Conservation (phyloP, 2,797 vertebrate species). For the Parauchenoglanis punctatus region DNA sequence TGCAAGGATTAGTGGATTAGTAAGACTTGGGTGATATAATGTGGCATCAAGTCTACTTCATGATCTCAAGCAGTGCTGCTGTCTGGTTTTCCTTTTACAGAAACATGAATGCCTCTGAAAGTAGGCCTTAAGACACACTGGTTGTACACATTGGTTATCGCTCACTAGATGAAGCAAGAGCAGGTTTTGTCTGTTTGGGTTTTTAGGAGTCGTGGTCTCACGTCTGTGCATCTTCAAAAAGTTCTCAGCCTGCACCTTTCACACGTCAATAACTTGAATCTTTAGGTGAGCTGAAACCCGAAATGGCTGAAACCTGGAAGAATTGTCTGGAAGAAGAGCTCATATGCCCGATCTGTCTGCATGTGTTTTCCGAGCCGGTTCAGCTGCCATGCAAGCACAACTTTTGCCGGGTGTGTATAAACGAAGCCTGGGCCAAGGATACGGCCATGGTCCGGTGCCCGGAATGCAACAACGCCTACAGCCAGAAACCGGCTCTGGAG, state of each 20-base stretch:
- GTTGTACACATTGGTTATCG: conserved; percentile 17
- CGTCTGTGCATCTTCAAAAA: conserved; percentile 29
- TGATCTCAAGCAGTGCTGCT: conserved; percentile 16
- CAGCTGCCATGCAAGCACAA: conserved; percentile 99
- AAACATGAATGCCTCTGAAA: conserved; percentile 24
- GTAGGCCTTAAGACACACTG: conserved; percentile 24
- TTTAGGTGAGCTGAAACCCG: conserved; percentile 52
- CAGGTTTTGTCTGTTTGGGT: conserved; percentile 17
- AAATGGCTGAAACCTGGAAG: conserved; percentile 99
- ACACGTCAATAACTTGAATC: conserved; percentile 33
- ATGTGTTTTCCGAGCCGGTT: conserved; percentile 98
- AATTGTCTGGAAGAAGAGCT: conserved; percentile 99
- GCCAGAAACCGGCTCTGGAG: conserved; percentile 95
- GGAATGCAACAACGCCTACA: conserved; percentile 98
- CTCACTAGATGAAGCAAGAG: conserved; percentile 11
- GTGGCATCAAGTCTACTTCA: conserved; percentile 34
- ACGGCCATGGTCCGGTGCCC: conserved; percentile 92
- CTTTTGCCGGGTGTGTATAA: conserved; percentile 98
- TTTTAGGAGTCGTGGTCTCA: conserved; percentile 8
- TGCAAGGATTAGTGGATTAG: conserved; percentile 25
- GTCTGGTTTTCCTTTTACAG: conserved; percentile 15
- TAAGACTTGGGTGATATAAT: conserved; percentile 36
- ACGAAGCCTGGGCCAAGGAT: conserved; percentile 99
- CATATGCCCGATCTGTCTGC: conserved; percentile 98
- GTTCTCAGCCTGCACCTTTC: conserved; percentile 48